Base-by-base conservation (phyloP, 2,797 vertebrate species). In the Sebastes matsubarae region DNA sequence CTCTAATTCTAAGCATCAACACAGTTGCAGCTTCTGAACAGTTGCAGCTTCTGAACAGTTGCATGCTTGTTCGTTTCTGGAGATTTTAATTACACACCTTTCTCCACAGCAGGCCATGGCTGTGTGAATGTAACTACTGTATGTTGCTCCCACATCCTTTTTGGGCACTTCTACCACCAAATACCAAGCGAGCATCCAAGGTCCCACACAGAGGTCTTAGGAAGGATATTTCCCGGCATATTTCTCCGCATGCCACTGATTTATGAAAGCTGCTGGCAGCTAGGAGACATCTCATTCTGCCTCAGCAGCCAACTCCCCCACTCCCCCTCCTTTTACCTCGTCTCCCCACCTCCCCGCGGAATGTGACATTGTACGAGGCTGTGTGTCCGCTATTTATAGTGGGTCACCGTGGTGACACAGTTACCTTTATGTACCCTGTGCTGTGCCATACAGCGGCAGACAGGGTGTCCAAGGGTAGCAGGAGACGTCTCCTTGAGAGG, bases 301-400 rank as follows among this genome's bases (percentile, higher is more conserved):
- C 84, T 86, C 64, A 82, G 91, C 79, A 88, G 86, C 84, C 87
- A 88, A 54, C 38, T 61, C 68, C 87, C 79, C 81, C 38, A 42
- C 5, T 42, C 38, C 71, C 75, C 68, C 85, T 81, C 82, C 66
- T 64, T 84, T 86, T 87, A 89, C 91, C 89, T 87, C 83, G 38
- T 76, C 81, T 79, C 83, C 72, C 82, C 91, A 76, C 91, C 91
- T 88, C 87, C 93, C 88, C 68, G 30, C 80, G 94, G 95, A 96
- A 96, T 96, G 94, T 92, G 91, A 95, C 93, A 94, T 93, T 94
- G 91, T 93, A 91, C 87, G 89, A 94, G 90, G 89, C 94, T 90
- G 88, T 87, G 90, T 89, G 89, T 90, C 91, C 74, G 61, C 94
- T 96, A 96, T 96, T 95, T 94, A 96, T 96, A 96, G 94, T 84